Conservation (phyloP, 2,797 vertebrate species). For the Gadopsis marmoratus region DNA sequence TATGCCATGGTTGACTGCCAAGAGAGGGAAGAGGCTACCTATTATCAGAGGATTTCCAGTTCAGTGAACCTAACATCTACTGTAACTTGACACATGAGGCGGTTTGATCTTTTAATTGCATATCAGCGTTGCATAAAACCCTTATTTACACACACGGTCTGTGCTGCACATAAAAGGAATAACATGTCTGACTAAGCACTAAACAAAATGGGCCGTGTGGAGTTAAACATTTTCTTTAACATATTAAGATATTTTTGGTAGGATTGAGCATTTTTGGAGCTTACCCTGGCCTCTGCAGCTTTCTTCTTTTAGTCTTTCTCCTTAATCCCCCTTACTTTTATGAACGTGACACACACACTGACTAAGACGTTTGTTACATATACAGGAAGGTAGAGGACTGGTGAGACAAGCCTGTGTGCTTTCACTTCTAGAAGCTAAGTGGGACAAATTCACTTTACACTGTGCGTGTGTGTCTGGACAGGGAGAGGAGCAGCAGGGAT, state of each 20-base stretch:
- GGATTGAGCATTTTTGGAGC: neutral
- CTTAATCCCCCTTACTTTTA: no score
- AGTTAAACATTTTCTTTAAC: neutral
- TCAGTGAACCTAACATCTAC: slow-evolving; percentile 39
- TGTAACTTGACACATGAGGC: slow-evolving; percentile 34
- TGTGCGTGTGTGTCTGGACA: neutral
- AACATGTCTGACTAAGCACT: slow-evolving; percentile 8
- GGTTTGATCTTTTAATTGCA: slow-evolving; percentile 40
- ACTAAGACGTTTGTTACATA: neutral
- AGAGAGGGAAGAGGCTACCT: slow-evolving; percentile 47
- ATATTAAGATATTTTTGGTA: neutral
- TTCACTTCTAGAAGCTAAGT: slow-evolving; percentile 1
- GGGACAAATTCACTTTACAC: slow-evolving; percentile 19
- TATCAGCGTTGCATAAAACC: neutral
- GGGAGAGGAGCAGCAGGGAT: slow-evolving; percentile 10
- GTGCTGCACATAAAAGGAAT: neutral
- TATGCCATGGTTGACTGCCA: slow-evolving; percentile 31
- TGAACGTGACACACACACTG: neutral
- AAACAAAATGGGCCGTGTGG: neutral
- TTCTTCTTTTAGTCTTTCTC: neutral
- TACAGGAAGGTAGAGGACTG: neutral
- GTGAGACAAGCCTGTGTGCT: neutral
- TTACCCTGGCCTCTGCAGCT: neutral
- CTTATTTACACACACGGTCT: neutral
- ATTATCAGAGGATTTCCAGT: slow-evolving; percentile 62